Conservation (phyloP, 1,140 invertebrate genomes). For the Argopecten irradians region DNA sequence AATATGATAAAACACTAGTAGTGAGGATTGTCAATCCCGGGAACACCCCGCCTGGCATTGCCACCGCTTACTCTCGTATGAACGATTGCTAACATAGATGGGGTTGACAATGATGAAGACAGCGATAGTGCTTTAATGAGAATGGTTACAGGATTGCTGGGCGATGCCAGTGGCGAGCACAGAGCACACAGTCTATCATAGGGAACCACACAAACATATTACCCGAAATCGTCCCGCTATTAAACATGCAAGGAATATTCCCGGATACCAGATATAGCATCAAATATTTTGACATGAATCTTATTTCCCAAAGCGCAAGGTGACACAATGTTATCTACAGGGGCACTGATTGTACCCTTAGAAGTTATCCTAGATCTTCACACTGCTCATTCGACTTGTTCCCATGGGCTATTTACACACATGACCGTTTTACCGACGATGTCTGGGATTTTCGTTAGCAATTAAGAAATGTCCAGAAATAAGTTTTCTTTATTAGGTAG, state of each 20-base stretch:
- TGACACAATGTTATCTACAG: neutral
- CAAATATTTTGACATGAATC: neutral
- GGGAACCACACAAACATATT: neutral
- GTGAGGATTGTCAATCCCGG: slow-evolving; percentile 14
- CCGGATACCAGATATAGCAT: neutral
- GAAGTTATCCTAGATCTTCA: neutral
- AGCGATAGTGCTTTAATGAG: neutral
- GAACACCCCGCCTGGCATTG: neutral
- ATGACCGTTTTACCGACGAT: neutral
- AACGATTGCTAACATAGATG: slow-evolving; percentile 7
- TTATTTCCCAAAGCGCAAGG: neutral
- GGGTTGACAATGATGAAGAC: slow-evolving; percentile 7
- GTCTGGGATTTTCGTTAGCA: neutral
- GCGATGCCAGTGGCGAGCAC: neutral
- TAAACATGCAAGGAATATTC: neutral
- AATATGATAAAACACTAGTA: slow-evolving; percentile 19
- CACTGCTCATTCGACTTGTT: neutral
- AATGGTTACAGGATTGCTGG: neutral
- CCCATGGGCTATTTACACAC: neutral
- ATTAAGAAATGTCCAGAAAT: neutral
- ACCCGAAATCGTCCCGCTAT: neutral
- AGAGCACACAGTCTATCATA: neutral
- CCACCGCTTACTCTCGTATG: neutral
- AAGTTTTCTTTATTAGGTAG: neutral
- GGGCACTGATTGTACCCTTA: neutral